Conservation (phyloP, 2,888 invertebrate species). For the Caenorhabditis sinica region DNA sequence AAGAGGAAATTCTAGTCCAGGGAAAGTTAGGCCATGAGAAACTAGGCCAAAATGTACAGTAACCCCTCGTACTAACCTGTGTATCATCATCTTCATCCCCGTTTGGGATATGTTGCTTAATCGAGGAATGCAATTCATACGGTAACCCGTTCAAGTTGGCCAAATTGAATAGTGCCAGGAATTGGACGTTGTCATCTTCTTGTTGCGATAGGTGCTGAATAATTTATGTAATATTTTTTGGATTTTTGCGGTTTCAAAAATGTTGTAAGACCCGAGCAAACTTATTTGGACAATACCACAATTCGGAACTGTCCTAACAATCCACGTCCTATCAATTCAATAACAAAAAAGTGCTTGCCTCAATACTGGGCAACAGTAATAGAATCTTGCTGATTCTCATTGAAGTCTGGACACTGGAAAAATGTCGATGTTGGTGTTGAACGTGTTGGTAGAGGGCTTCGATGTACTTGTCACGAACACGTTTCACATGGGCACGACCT, state of each 20-base stretch:
- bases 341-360: conserved; percentile 57
- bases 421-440: conserved; percentile 72
- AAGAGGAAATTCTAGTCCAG: no score
- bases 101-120: conserved; percentile 70
- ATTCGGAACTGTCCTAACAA: no score
- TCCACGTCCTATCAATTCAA: no score
- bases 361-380: conserved; percentile 74
- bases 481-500: conserved; percentile 72
- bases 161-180: conserved; percentile 78
- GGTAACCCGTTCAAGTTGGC: conserved; percentile 78
- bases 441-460: conserved; percentile 78
- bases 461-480: conserved; percentile 75
- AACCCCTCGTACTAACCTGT: conserved; percentile 57
- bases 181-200: conserved; percentile 80
- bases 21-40: not conserved
- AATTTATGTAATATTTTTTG: not conserved
- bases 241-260: no score
- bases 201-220: conserved; percentile 78
- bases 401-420: conserved; percentile 68
- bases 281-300: no score
- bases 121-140: conserved; percentile 77
- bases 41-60: not conserved
- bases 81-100: conserved; percentile 68
- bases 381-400: conserved; percentile 74
- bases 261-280: no score